Percentiles rank a stretch among this genome's conserved stretches.
phyloP scores from a whole-genome alignment of 1,140 invertebrate species.

The Triops cancriformis region DNA sequence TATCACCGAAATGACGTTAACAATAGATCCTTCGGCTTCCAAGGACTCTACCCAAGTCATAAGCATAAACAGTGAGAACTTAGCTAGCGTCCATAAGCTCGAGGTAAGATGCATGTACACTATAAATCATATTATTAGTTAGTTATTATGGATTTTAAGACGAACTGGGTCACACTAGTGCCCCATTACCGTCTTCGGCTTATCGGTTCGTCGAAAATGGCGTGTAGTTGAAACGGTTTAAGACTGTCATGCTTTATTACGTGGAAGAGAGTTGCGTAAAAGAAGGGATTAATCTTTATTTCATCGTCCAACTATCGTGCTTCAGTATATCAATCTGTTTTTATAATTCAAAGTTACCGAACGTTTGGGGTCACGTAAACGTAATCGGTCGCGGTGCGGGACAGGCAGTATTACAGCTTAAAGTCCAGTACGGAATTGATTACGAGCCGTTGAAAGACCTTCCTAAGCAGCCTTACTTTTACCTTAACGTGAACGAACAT shows the following conservation, averaged over 20 bases:
- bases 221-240: too few species aligned
- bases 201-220: too few species aligned
- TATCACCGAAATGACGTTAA: constrained; percentile 47
- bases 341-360: constrained; percentile 37
- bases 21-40: constrained; percentile 41
- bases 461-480: constrained; percentile 43
- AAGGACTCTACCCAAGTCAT: constrained; percentile 33
- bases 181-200: too few species aligned
- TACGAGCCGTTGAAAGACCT: constrained; percentile 43
- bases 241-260: too few species aligned
- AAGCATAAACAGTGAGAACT: constrained; percentile 35
- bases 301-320: too few species aligned
- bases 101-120: constrained; percentile 29
- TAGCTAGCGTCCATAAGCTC: constrained; percentile 32
- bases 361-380: constrained; percentile 50
- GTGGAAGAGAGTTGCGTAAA: too few species aligned
- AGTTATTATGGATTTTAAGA: not conserved
- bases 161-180: too few species aligned
- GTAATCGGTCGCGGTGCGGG: constrained; percentile 48
- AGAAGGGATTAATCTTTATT: too few species aligned
- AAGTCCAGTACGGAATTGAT: constrained; percentile 48
- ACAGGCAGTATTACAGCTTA: constrained; percentile 48
- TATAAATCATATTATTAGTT: not conserved
- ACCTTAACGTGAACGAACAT: constrained; percentile 39
- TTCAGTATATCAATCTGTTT: not conserved